Conservation (phyloP, 2,888 invertebrate genomes). For the Diarsia brunnea region DNA sequence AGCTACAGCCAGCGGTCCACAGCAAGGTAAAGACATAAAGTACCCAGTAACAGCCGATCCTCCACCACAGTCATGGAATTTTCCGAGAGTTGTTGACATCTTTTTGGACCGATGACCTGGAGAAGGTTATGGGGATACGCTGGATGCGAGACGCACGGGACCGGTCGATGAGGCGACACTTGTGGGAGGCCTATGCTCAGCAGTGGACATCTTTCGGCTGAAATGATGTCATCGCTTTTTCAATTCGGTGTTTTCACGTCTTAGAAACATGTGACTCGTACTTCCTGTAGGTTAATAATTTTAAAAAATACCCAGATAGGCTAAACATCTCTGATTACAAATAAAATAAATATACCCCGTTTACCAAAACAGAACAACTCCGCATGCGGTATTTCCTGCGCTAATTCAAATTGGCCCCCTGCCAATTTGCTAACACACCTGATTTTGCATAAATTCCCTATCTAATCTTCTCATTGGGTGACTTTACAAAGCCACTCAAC, state of each 20-base stretch:
- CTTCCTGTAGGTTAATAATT: neutral
- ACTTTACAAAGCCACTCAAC: slow-evolving; percentile 67
- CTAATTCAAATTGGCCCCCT: slow-evolving; percentile 57
- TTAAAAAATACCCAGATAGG: neutral
- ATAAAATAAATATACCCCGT: neutral
- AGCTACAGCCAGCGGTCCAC: neutral
- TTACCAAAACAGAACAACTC: slow-evolving; percentile 23
- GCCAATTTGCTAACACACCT: slow-evolving; percentile 67
- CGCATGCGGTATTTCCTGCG: slow-evolving; percentile 19
- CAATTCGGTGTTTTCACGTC: neutral
- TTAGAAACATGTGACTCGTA: neutral
- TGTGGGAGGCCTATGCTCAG: too few relatives aligned
- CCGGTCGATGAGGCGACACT: too few relatives aligned
- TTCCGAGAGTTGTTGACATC: neutral
- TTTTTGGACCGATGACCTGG: too few relatives aligned
- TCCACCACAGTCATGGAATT: neutral
- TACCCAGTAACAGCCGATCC: too few relatives aligned
- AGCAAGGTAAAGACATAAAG: neutral
- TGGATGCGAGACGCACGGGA: too few relatives aligned
- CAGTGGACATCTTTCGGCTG: too few relatives aligned
- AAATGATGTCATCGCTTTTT: neutral
- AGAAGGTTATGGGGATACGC: too few relatives aligned
- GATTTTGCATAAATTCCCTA: slow-evolving; percentile 67
- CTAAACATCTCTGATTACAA: neutral
- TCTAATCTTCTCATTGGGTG: slow-evolving; percentile 70